Evolutionary conservation across 2,113 vertebrate genomes (phyloP).

Genomic region (Fregata magnificens): DNA sequence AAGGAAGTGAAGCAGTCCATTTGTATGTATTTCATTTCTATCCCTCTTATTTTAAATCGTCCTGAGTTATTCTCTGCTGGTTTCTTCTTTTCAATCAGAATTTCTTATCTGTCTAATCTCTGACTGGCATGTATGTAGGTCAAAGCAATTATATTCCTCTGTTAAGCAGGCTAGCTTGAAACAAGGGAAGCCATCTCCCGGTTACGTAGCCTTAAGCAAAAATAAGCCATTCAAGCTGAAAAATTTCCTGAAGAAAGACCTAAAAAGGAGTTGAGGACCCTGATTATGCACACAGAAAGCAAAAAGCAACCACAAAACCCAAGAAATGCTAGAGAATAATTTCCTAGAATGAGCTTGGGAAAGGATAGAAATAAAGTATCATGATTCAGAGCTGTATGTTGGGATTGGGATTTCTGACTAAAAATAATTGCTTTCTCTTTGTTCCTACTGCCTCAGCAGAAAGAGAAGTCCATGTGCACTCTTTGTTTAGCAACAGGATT

Average conservation of each 20-base stretch:
- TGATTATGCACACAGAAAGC: not conserved
- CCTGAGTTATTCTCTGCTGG: not conserved
- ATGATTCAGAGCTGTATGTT: not conserved
- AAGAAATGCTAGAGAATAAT: not conserved
- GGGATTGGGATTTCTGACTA: not conserved
- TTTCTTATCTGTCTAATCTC: not conserved
- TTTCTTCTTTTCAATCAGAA: not conserved
- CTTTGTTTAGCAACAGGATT: not conserved
- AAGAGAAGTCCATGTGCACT: not conserved
- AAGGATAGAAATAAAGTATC: not conserved
- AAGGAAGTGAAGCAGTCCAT: not conserved
- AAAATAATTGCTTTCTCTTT: not conserved
- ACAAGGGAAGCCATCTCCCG: not conserved
- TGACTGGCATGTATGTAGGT: not conserved
- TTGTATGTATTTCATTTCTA: not conserved
- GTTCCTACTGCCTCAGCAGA: not conserved
- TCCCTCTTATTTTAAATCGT: not conserved
- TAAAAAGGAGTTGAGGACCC: not conserved
- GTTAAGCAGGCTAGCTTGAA: not conserved
- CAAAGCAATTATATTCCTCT: not conserved
- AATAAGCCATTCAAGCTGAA: not conserved
- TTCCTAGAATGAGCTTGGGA: not conserved
- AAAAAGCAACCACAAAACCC: not conserved
- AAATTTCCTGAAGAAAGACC: not conserved
- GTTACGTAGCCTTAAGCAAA: not conserved